These are phyloP conservation scores for Pipistrellus pipistrellus DNA, from an alignment of 2,797 vertebrate species.

Conservation along the genomic window DNA sequence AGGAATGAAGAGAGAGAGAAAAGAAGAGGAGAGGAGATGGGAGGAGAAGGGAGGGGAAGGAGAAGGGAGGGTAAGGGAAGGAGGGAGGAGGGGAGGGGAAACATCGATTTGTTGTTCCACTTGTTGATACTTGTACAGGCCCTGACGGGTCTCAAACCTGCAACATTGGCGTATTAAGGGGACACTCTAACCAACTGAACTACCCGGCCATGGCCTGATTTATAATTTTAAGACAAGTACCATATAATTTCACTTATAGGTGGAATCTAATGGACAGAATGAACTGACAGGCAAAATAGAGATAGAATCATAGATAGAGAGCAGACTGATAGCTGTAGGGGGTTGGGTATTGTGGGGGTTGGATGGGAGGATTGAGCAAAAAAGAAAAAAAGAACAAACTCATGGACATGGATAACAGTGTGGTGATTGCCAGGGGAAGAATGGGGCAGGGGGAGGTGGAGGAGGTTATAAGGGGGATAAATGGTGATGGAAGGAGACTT, in stretches of 20 bases:
- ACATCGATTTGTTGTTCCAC: not conserved
- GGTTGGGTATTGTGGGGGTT: not conserved
- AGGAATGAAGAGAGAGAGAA: too few species aligned
- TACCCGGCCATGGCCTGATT: not conserved
- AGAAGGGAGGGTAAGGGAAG: accelerated
- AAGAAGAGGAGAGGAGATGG: too few species aligned
- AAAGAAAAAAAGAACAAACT: not conserved
- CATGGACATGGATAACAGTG: not conserved
- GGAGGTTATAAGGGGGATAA: not conserved
- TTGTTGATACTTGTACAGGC: not conserved
- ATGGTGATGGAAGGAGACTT: not conserved
- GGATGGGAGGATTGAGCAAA: not conserved
- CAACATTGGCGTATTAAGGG: not conserved
- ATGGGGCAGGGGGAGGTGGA: not conserved
- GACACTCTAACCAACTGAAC: not conserved
- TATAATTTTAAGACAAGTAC: not conserved
- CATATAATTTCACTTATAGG: not conserved
- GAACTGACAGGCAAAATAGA: not conserved
- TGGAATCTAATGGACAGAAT: not conserved
- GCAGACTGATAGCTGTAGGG: not conserved
- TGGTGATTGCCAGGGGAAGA: not conserved
- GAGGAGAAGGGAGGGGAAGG: too few species aligned
- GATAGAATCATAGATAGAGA: not conserved
- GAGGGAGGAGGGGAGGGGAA: too few species aligned
- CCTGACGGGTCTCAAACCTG: not conserved